Conservation (phyloP, 2,888 invertebrate species). For the Netelia melanura region DNA sequence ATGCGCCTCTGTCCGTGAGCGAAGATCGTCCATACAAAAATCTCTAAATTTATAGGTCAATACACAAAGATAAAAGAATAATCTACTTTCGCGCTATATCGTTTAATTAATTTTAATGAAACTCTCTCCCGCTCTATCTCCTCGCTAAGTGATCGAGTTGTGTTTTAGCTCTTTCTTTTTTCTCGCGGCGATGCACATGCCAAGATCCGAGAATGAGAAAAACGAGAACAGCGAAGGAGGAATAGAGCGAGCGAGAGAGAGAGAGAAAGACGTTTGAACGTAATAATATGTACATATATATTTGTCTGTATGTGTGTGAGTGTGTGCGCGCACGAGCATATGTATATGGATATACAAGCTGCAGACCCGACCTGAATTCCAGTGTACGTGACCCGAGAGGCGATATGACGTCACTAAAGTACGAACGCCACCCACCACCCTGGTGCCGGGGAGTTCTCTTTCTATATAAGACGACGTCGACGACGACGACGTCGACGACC, state of each 20-base stretch:
- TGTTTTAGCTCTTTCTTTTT: not conserved
- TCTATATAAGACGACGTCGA: not conserved
- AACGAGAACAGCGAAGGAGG: slow-evolving; percentile 38
- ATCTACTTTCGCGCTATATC: not conserved
- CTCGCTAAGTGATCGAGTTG: not conserved
- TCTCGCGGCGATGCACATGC: not conserved
- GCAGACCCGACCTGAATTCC: slow-evolving; percentile 78
- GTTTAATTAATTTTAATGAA: not conserved
- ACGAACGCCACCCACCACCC: slow-evolving; percentile 51
- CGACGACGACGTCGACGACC: not conserved
- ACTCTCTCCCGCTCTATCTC: not conserved
- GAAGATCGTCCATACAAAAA: not conserved
- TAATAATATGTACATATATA: slow-evolving; percentile 10
- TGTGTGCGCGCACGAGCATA: not conserved
- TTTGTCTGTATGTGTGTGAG: not conserved
- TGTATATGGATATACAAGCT: slow-evolving; percentile 21
- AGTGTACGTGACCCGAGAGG: slow-evolving; percentile 76
- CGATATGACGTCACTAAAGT: slow-evolving; percentile 76
- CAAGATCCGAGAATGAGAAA: slow-evolving; percentile 18
- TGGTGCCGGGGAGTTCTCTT: slow-evolving; percentile 10
- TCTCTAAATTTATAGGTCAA: not conserved
- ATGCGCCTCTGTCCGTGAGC: slow-evolving; percentile 1
- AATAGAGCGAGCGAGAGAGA: slow-evolving; percentile 7
- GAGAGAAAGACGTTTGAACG: slow-evolving; percentile 13
- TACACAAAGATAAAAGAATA: not conserved